These are phyloP conservation scores for Microchrysa polita DNA, from an alignment of 2,888 invertebrate genomes.

Conservation along the genomic window DNA sequence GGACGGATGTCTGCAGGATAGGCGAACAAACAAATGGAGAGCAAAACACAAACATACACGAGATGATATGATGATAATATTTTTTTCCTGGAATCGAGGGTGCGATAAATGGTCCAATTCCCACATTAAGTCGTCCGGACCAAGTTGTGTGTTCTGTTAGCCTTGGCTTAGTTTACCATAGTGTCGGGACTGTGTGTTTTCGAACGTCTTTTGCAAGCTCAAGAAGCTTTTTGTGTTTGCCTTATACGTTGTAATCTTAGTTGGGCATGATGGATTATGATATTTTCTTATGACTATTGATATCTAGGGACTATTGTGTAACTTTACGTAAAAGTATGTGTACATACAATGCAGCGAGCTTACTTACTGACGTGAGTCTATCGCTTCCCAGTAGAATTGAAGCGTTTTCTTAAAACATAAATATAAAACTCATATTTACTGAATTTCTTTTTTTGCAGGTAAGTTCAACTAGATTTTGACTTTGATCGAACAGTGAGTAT, in stretches of 20 bases:
- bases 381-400: background rate
- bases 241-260: constrained; percentile 41
- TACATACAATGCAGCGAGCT: constrained; percentile 7
- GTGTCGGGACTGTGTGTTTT: background rate
- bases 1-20: background rate
- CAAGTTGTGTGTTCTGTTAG: constrained; percentile 7
- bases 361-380: background rate
- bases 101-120: constrained; percentile 22
- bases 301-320: constrained; percentile 31
- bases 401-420: too few relatives aligned
- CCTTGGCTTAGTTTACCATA: constrained; percentile 2
- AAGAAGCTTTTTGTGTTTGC: constrained; percentile 1
- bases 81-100: background rate
- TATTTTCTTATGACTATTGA: constrained; percentile 39
- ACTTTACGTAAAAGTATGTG: constrained; percentile 31
- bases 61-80: constrained; percentile 11
- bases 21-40: constrained; percentile 14
- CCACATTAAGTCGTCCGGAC: constrained; percentile 7
- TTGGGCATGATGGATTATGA: constrained; percentile 41
- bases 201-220: background rate
- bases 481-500: too few relatives aligned
- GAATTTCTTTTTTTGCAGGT: too few relatives aligned
- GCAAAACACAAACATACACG: background rate
- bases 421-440: too few relatives aligned
- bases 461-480: too few relatives aligned